phyloP scores from a whole-genome alignment of 2,113 vertebrate species.

The Tetraodon nigroviridis region DNA sequence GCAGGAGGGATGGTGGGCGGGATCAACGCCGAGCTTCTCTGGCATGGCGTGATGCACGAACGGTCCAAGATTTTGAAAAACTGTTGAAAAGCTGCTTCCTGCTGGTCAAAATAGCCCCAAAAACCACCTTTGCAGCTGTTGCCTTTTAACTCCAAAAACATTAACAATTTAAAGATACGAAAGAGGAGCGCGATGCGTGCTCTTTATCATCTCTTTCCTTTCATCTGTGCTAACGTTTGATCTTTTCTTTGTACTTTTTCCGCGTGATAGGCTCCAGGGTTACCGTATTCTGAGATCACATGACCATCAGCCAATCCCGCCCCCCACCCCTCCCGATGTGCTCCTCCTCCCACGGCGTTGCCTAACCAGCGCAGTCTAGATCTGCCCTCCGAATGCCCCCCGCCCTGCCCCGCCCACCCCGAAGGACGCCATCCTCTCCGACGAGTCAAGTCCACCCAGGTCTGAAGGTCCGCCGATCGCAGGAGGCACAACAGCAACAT shows the following conservation, averaged over 20 bases:
- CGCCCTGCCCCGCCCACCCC: constrained; percentile 56
- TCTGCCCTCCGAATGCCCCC: constrained; percentile 51
- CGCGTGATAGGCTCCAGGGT: constrained; percentile 75
- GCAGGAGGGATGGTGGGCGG: too few species aligned
- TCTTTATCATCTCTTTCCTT: neutral
- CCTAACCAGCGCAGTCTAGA: constrained; percentile 84
- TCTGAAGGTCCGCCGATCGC: constrained; percentile 52
- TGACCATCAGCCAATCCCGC: constrained; percentile 82
- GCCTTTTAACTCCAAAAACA: too few species aligned
- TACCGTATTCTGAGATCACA: constrained; percentile 86
- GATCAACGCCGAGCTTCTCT: too few species aligned
- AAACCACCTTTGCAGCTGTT: too few species aligned
- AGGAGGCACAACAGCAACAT: constrained; percentile 21
- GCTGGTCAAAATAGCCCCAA: too few species aligned
- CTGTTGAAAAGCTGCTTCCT: too few species aligned
- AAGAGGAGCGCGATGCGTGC: neutral
- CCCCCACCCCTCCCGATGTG: constrained; percentile 80
- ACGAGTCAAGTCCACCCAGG: constrained; percentile 76
- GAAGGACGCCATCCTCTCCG: constrained; percentile 59
- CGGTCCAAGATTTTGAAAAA: too few species aligned
- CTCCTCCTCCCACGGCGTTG: constrained; percentile 79
- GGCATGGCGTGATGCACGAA: too few species aligned
- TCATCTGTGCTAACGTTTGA: neutral
- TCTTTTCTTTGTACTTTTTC: neutral
- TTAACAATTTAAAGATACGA: too few species aligned